A percentile compares a stretch with the other conserved stretches of the same genome.
Conservation (phyloP, 1,140 invertebrate genomes). For the Megathymus violae region DNA sequence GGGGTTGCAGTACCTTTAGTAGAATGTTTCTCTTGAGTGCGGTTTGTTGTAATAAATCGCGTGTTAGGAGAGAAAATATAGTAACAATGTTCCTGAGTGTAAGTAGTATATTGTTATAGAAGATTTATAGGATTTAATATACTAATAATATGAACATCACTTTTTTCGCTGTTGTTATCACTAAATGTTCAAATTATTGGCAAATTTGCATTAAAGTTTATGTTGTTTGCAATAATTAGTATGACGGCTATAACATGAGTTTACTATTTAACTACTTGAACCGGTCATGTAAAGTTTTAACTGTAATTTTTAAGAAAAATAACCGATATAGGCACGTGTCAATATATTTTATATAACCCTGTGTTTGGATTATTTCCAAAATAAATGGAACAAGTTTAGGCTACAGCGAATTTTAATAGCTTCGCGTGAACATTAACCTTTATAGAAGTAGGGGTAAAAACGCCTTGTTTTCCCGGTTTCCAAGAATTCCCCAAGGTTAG, state of each 20-base stretch:
- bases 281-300: too few relatives aligned
- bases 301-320: too few relatives aligned
- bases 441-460: conserved; percentile 11
- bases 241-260: too few relatives aligned
- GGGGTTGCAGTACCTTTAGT: conserved; percentile 17
- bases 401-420: conserved; percentile 18
- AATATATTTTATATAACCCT: not conserved
- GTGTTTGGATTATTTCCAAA: not conserved
- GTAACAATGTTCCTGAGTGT: not conserved
- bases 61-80: not conserved
- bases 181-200: too few relatives aligned
- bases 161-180: too few relatives aligned
- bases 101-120: too few relatives aligned
- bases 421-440: conserved; percentile 17
- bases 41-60: conserved; percentile 17
- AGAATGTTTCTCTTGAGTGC: conserved; percentile 25
- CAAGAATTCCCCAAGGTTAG: conserved; percentile 51
- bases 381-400: not conserved
- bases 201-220: too few relatives aligned
- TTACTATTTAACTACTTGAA: too few relatives aligned
- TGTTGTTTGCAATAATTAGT: too few relatives aligned
- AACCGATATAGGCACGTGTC: too few relatives aligned
- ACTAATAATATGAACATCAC: too few relatives aligned
- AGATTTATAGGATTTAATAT: too few relatives aligned
- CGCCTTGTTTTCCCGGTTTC: conserved; percentile 48